phyloP scores from a whole-genome alignment of 2,888 invertebrate genomes.

The Tromatobia lineatoria region DNA sequence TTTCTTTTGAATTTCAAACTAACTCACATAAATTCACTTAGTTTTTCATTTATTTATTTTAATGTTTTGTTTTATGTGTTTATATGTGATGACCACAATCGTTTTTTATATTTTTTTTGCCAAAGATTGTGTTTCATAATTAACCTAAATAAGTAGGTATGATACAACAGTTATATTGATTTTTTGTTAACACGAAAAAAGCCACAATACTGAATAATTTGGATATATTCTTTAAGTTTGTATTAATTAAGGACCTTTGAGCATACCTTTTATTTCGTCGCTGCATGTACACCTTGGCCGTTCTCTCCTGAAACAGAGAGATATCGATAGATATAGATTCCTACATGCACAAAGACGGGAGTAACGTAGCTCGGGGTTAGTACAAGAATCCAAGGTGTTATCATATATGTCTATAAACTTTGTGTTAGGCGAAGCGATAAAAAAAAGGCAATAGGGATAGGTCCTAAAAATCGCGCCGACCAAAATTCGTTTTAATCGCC shows the following conservation, averaged over 20 bases:
- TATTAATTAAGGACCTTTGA: not conserved
- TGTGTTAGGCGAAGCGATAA: conserved; percentile 15
- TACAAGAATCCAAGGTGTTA: conserved; percentile 25
- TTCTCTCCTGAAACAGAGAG: conserved; percentile 80
- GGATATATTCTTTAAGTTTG: not conserved
- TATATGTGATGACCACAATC: too few relatives aligned
- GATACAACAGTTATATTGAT: too few relatives aligned
- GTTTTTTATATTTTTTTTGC: too few relatives aligned
- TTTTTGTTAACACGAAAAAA: too few relatives aligned
- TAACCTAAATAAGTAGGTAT: too few relatives aligned
- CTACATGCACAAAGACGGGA: conserved; percentile 6
- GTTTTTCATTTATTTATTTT: too few relatives aligned
- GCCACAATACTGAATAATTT: too few relatives aligned
- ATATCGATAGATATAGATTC: conserved; percentile 50
- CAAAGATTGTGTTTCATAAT: too few relatives aligned
- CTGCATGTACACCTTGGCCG: conserved; percentile 82
- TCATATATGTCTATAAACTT: conserved; percentile 3
- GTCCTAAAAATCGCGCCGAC: conserved; percentile 5
- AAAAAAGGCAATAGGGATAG: not conserved
- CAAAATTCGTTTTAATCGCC: conserved; percentile 44
- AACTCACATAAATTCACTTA: too few relatives aligned
- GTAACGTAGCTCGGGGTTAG: conserved; percentile 27
- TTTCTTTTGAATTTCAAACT: too few relatives aligned
- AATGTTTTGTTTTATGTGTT: too few relatives aligned
- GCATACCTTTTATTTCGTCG: conserved; percentile 86